phyloP scores from a whole-genome alignment of 2,888 invertebrate genomes.

The Ophioninae sp. region DNA sequence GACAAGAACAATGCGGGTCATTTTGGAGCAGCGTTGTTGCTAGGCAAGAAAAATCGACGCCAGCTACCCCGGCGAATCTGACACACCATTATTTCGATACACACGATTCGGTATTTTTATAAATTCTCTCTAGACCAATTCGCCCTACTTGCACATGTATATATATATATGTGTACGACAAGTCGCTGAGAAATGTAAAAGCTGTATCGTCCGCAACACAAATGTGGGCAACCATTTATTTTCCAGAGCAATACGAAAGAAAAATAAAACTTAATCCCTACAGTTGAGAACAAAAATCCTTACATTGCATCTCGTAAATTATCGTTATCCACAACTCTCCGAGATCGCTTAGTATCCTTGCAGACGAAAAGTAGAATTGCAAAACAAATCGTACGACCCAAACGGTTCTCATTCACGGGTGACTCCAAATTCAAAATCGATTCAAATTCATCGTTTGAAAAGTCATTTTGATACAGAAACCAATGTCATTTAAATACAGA shows the following conservation, averaged over 20 bases:
- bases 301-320: slow-evolving; percentile 7
- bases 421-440: no score
- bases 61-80: slow-evolving; percentile 26
- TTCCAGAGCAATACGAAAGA: slow-evolving; percentile 2
- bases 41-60: slow-evolving; percentile 40
- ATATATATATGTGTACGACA: background rate
- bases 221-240: slow-evolving; percentile 32
- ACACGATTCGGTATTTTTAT: slow-evolving; percentile 12
- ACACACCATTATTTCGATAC: slow-evolving; percentile 7
- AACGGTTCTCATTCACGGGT: background rate
- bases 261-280: background rate
- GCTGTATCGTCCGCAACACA: slow-evolving; percentile 3
- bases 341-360: background rate
- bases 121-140: slow-evolving; percentile 14
- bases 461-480: no score
- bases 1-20: slow-evolving; percentile 51
- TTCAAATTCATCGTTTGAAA: no score
- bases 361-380: background rate
- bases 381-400: background rate
- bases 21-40: slow-evolving; percentile 41
- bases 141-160: slow-evolving; percentile 5
- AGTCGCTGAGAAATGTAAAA: background rate
- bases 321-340: slow-evolving; percentile 4
- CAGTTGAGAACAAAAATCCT: background rate
- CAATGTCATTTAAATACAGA: no score